These are phyloP conservation scores for Apantesis nais DNA, from an alignment of 2,888 invertebrate species.

Conservation along the genomic window DNA sequence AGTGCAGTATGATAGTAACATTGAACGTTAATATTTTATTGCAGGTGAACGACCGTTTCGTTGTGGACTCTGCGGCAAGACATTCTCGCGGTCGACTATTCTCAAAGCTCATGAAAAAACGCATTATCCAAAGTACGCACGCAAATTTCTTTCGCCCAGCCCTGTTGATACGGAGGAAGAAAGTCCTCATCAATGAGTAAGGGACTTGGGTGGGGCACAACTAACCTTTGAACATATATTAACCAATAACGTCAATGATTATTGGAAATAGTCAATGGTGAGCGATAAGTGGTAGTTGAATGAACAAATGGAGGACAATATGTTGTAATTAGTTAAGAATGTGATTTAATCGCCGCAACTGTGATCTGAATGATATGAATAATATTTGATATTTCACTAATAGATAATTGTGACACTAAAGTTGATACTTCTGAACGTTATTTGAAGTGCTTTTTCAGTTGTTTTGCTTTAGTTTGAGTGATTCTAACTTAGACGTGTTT, in stretches of 20 bases:
- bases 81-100: constrained; percentile 95
- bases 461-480: constrained; percentile 60
- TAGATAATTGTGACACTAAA: constrained; percentile 82
- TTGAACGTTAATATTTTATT: constrained; percentile 40
- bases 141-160: constrained; percentile 95
- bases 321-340: constrained; percentile 84
- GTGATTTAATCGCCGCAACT: constrained; percentile 86
- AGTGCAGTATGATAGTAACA: background rate
- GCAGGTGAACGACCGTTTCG: constrained; percentile 94
- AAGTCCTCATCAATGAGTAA: constrained; percentile 89
- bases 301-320: constrained; percentile 83
- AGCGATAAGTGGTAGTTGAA: constrained; percentile 70
- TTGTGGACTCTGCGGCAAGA: constrained; percentile 95
- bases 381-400: constrained; percentile 86
- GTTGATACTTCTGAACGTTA: constrained; percentile 72
- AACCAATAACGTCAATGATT: constrained; percentile 59
- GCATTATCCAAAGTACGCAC: constrained; percentile 95
- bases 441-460: constrained; percentile 58
- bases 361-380: constrained; percentile 87
- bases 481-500: constrained; percentile 56
- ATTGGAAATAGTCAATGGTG: constrained; percentile 73
- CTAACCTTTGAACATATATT: constrained; percentile 62
- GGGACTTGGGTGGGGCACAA: constrained; percentile 58
- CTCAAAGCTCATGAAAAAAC: constrained; percentile 97
- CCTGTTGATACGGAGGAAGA: constrained; percentile 94